Evolutionary conservation across 1,140 invertebrate species (phyloP), one percentile per base, ranked within the genome.

Genomic region (Trachymyrmex cornetzi): DNA sequence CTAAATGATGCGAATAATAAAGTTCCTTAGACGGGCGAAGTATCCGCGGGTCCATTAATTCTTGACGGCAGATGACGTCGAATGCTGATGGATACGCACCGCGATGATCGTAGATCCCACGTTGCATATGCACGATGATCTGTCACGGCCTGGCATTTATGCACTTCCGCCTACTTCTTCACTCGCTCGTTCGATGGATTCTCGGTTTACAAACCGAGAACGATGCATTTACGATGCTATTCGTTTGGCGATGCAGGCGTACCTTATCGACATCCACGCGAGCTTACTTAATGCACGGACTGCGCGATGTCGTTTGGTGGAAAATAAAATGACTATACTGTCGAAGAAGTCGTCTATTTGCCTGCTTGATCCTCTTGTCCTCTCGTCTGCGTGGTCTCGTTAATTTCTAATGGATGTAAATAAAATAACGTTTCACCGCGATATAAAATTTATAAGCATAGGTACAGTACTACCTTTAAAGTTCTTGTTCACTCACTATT

Each of bases 101-200:
- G 67, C 22, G 80, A 50, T 38, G 53, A 6, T 24, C 71, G 44
- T 77, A 24, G 71, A 81, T 71, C 53, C 22, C 30, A 57, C 14
- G 14, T 48, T 38, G 53, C 79, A 71, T 59, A 81, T 81, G 79
- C 79, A 57, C 53, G 55, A 74, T 84, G 55, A 82, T 74, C 80
- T 48, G 55, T 72, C 55, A 74, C 55, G 34, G 19, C 24, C 34
- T 16, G 79, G 22, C 50, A 27, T 59, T 81, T 81, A 72, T 82
- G 53, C 53, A 72, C 53, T 72, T 82, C 55, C 55, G 67, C 38
- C 16, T 59, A 24, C 24, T 48, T 82, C 34, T 81, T 71, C 22
- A n/a, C 19, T 72, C 3, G 19, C 9, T 53, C 55, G 0, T 12
- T 50, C 38, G 53, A 12, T 19, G 64, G 14, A 19, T 6, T n/a